phyloP scores from a whole-genome alignment of 2,888 invertebrate species.

The Cyclophora punctaria region DNA sequence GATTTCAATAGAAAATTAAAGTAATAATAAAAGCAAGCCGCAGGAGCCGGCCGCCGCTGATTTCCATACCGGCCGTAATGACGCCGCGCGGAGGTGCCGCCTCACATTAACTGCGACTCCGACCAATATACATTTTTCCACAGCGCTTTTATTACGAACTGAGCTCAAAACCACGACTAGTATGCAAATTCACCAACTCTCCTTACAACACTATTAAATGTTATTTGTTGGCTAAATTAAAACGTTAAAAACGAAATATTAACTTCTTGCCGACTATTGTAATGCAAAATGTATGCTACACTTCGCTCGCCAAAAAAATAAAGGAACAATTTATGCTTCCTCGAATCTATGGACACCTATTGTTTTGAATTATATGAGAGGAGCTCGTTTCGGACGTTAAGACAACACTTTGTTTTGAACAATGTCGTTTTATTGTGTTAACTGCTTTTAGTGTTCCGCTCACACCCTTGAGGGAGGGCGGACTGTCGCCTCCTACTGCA shows the following conservation, averaged over 20 bases:
- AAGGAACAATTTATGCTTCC: slow-evolving; percentile 28
- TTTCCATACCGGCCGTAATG: slow-evolving; percentile 16
- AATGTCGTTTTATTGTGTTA: slow-evolving; percentile 7
- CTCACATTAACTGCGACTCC: slow-evolving; percentile 29
- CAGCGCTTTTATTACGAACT: slow-evolving; percentile 38
- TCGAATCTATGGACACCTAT: slow-evolving; percentile 15
- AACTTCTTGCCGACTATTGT: slow-evolving; percentile 52
- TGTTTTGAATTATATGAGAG: too few relatives aligned
- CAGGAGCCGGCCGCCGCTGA: slow-evolving; percentile 4
- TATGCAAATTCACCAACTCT: slow-evolving; percentile 58
- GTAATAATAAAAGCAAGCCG: too few relatives aligned
- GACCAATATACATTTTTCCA: slow-evolving; percentile 21
- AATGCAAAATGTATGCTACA: slow-evolving; percentile 50
- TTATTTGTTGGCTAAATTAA: slow-evolving; percentile 70
- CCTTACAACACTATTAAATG: slow-evolving; percentile 59
- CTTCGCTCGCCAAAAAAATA: slow-evolving; percentile 36
- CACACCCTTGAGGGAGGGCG: too few relatives aligned
- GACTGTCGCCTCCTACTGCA: too few relatives aligned
- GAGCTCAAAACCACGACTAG: slow-evolving; percentile 35
- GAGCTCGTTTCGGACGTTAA: too few relatives aligned
- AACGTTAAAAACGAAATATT: slow-evolving; percentile 53
- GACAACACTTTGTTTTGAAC: slow-evolving; percentile 3
- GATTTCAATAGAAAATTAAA: too few relatives aligned
- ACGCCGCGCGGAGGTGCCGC: slow-evolving; percentile 20
- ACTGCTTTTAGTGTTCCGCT: slow-evolving; percentile 10